Evolutionary conservation across 2,113 vertebrate genomes (phyloP), one percentile per base, ranked within the genome.

Genomic region (Cyanoderma ruficeps): DNA sequence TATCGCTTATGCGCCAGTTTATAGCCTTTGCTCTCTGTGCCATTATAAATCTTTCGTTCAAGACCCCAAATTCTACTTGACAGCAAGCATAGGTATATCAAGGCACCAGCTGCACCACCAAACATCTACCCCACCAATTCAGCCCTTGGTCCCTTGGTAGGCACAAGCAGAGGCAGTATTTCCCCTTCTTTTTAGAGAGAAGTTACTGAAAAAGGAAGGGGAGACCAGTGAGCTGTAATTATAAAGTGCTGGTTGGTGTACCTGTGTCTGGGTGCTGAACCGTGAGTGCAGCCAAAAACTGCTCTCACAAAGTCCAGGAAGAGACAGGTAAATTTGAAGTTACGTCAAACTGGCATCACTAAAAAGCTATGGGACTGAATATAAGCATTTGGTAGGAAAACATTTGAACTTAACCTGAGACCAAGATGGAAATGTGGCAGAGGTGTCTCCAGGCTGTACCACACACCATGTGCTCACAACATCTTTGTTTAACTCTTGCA

Each of bases 381-480:
- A 17, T 3, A 22, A 55, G 23, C 14, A 30, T 35, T 50, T 47
- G 59, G 10, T 55, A 55, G 64, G 35, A 70, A 91, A 89, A 87
- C 17, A 42, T 19, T n/a, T 14, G 21, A 78, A 23, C 30, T 49
- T 83, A 77, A 69, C 20, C 50, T 16, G 55, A 61, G 71, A 35
- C 19, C 1, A 5, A 9, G 55, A 10, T 20, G 42, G 24, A 50
- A 63, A 47, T 3, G 33, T 1, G 6, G 21, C 1, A 31, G 31
- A 56, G 35, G 4, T 17, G 13, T 46, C 70, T 69, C 33, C 37
- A 23, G 37, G n/a, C 35, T 56, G 57, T 15, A 21, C 21, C 35
- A 35, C 1, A 1, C 33, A 7, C 28, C 11, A 9, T 0, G 0
- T 8, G 4, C 30, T n/a, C 5, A 1, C 19, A 8, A 4, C 1